Conservation (phyloP, 2,113 vertebrate species). For the Miniopterus natalensis region DNA sequence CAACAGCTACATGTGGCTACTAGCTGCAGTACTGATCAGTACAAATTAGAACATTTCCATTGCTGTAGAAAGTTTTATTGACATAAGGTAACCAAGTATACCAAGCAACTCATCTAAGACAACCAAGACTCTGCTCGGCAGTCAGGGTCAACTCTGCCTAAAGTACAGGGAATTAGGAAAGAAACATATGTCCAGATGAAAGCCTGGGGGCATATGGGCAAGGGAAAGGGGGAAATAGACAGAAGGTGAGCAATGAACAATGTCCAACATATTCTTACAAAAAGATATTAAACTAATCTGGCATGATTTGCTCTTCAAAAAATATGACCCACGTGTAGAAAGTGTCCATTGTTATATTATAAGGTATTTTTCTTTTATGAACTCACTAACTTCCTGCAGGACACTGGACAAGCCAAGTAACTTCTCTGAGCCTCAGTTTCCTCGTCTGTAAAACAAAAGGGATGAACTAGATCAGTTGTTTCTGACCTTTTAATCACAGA, state of each 20-base stretch:
- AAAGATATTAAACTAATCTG: neutral
- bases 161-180: neutral
- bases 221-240: neutral
- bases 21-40: too few species aligned
- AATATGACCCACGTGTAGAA: neutral
- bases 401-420: conserved; percentile 70
- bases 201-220: neutral
- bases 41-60: neutral
- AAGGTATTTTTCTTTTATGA: conserved; percentile 55
- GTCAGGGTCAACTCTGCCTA: neutral
- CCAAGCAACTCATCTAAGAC: neutral
- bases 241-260: neutral
- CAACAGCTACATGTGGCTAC: neutral
- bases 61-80: neutral
- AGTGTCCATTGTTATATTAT: neutral
- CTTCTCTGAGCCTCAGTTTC: conserved; percentile 71
- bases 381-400: conserved; percentile 70
- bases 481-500: conserved; percentile 52
- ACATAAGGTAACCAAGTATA: neutral
- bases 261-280: neutral
- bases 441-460: conserved; percentile 72
- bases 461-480: conserved; percentile 60
- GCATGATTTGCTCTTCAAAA: conserved; percentile 23
- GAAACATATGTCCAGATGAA: neutral
- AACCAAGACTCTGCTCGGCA: neutral